A percentile compares a stretch with the other conserved stretches of the same genome.
Evolutionary conservation across 2,888 invertebrate genomes (phyloP).

Genomic region (Rosalia funebris): DNA sequence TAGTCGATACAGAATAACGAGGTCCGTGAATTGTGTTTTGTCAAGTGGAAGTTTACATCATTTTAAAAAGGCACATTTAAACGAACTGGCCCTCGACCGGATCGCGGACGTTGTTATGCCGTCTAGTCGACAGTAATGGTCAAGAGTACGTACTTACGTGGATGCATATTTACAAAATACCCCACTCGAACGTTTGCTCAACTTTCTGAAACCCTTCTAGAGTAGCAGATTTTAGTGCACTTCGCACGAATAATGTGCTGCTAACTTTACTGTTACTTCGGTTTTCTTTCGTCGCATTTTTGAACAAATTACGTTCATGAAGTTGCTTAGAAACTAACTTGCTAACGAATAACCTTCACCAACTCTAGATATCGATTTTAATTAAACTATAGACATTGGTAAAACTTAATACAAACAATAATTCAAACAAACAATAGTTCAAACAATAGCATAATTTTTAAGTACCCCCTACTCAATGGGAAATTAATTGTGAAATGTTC

Average conservation of each 20-base stretch:
- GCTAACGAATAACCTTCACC: too few species aligned
- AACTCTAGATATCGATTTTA: too few species aligned
- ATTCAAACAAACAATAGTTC: too few species aligned
- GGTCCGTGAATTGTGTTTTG: slow-evolving; percentile 58
- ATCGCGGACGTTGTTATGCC: slow-evolving; percentile 56
- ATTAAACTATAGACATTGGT: too few species aligned
- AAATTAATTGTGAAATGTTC: too few species aligned
- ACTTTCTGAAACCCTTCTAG: neutral
- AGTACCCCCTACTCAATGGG: too few species aligned
- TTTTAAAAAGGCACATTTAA: slow-evolving; percentile 60
- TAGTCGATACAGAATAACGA: slow-evolving; percentile 63
- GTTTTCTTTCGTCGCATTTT: too few species aligned
- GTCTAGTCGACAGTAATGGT: slow-evolving; percentile 58
- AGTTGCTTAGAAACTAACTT: too few species aligned
- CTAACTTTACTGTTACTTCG: neutral
- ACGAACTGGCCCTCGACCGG: slow-evolving; percentile 54
- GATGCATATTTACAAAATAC: slow-evolving; percentile 51
- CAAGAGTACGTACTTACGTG: slow-evolving; percentile 52
- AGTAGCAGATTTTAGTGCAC: neutral
- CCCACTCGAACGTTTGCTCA: slow-evolving; percentile 21
- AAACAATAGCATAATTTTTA: too few species aligned
- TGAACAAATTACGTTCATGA: too few species aligned
- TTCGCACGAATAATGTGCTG: neutral
- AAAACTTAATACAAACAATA: too few species aligned
- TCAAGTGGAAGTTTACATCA: slow-evolving; percentile 62